These are phyloP conservation scores for Daboia siamensis DNA, from an alignment of 2,113 vertebrate genomes.

Conservation along the genomic window DNA sequence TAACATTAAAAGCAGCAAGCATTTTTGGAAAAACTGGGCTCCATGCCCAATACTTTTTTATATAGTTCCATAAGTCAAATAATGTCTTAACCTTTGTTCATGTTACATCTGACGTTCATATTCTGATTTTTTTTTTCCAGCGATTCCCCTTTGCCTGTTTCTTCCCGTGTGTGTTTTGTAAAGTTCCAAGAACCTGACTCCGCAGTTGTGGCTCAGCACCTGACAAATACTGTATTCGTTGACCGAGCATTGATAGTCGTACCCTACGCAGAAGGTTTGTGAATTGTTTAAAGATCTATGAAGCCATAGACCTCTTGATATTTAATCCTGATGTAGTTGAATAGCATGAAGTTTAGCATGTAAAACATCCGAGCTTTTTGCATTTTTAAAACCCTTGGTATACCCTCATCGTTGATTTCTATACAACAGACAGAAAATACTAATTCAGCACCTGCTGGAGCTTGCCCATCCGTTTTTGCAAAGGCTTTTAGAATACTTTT, in stretches of 20 bases:
- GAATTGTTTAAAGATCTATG: constrained; percentile 68
- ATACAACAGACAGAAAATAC: neutral
- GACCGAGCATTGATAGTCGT: constrained; percentile 99
- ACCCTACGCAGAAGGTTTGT: constrained; percentile 99
- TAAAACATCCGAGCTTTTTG: constrained; percentile 25
- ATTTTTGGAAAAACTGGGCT: neutral
- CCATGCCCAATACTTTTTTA: neutral
- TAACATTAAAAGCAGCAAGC: neutral
- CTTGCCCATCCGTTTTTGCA: constrained; percentile 6
- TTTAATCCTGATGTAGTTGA: constrained; percentile 59
- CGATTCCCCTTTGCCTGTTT: constrained; percentile 99
- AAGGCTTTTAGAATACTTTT: constrained; percentile 7
- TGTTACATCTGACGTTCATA: neutral
- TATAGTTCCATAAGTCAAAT: neutral
- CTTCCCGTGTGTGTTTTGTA: constrained; percentile 99
- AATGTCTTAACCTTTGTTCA: rapidly evolving
- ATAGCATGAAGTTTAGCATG: constrained; percentile 44
- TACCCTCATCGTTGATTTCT: constrained; percentile 62
- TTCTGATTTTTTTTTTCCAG: constrained; percentile 76
- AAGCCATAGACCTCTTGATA: constrained; percentile 61
- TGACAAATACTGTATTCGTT: constrained; percentile 99
- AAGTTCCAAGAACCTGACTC: constrained; percentile 98
- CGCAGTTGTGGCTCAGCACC: constrained; percentile 96
- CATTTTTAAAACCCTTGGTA: constrained; percentile 78
- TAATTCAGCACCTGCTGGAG: neutral